Base-by-base conservation (phyloP, 2,113 vertebrate species). In the Callionymus lyra region DNA sequence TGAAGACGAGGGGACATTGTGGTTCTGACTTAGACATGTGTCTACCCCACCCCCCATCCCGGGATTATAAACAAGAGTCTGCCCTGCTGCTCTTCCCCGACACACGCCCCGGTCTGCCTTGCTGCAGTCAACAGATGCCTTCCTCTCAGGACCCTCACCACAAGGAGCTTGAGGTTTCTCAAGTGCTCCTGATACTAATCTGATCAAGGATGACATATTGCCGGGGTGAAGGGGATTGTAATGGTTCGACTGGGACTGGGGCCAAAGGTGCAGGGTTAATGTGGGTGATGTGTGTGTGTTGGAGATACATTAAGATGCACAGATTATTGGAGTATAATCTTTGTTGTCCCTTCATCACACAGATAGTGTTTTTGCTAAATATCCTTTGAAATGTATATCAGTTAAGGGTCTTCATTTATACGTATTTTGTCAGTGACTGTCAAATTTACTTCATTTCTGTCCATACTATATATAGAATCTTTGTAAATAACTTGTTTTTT, bases 121-220 rank as follows among this genome's bases (percentile, higher is more conserved):
- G 47, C 14, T 45, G 34, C 50, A 54, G 60, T 59, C 62, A 59
- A 56, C 78, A 82, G 78, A 81, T 82, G 80, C 70, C 57, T 68
- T 65, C 59, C 62, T 68, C 70, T 43, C 31, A 39, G 46, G 65
- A 72, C 63, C 67, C 65, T 69, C 56, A 31, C 54, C 67, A 65
- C 60, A 62, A 68, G 72, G 38, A 34, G 58, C 74, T 68, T 62
- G 77, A 6, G 59, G 77, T 81, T 89, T 88, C 74, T 81, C 72
- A 81, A 87, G 83, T 86, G 82, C 85, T 87, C 87, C 85, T 88
- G 88, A 91, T 86, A 85, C 87, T 94, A 93, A 93, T 91, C 84
- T 59, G 87, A 90, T 93, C 90, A 84, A 62, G 44, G 73, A 81
- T 85, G 89, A 88, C 86, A 90, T 92, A 85, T 57, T 85, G 82